Evolutionary conservation across 2,113 vertebrate genomes (phyloP), one percentile per base, ranked within the genome.

Genomic region (Acanthisitta chloris): DNA sequence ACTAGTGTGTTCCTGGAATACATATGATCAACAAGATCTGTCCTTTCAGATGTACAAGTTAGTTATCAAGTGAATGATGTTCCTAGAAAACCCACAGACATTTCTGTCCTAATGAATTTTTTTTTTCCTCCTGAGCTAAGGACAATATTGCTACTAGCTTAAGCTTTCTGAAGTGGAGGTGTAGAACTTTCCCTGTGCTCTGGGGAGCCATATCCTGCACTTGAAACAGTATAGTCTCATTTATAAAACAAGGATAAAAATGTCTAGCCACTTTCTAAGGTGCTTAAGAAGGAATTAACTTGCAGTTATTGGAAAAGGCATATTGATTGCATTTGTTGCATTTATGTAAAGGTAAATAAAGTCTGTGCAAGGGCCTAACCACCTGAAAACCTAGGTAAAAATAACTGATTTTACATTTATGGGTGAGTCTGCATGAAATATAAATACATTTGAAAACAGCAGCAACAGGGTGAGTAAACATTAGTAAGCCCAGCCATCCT

Each of bases 191-290:
- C 31, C 2, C 2, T 80, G 34, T 71, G 34, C 92, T 92, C 76
- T 86, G 29, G 85, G 46, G 92, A 90, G 45, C 54, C 80, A 20
- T 88, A 36, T 79, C 79, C 73, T 85, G 49, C 21, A 70, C 58
- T 91, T 72, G 42, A 78, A 93, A 81, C 38, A 59, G 38, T 64
- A 51, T 4, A 38, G 51, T 24, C 70, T 88, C 12, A 25, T 81
- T 93, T 92, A 42, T 88, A 67, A 86, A 92, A 84, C 4, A 69
- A n/a, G 79, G 82, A 71, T 95, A 88, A 90, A 95, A 92, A 90
- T 51, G 67, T 94, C 92, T 83, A 81, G 76, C 88, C n/a, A 34
- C 71, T 90, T 96, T 93, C 90, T 83, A 88, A 77, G 76, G 36
- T 11, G 31, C 28, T 21, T 73, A 90, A 78, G 67, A 88, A 89